These are phyloP conservation scores for Trissolcus basalis DNA, from an alignment of 1,140 invertebrate species.

Conservation along the genomic window DNA sequence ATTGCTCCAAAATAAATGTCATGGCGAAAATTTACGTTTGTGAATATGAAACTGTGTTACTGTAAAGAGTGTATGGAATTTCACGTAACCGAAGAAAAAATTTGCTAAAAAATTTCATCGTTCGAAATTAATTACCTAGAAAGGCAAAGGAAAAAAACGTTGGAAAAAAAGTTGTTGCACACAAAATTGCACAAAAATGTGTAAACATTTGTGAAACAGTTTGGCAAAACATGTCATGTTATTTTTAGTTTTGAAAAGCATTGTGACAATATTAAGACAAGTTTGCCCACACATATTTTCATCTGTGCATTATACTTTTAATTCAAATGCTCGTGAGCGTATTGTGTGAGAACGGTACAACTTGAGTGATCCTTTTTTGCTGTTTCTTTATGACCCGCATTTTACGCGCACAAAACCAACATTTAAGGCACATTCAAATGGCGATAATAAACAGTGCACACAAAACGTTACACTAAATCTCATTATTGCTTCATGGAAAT, in stretches of 20 bases:
- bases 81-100: too few relatives aligned
- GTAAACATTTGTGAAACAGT: too few relatives aligned
- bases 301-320: conserved; percentile 5
- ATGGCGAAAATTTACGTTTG: too few relatives aligned
- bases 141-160: background rate
- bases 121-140: too few relatives aligned
- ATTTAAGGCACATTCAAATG: conserved; percentile 29
- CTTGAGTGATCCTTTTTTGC: conserved; percentile 40
- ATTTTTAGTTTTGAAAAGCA: background rate
- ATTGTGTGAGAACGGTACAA: conserved; percentile 31
- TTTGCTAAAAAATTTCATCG: background rate
- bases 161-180: too few relatives aligned
- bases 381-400: conserved; percentile 34
- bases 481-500: too few relatives aligned
- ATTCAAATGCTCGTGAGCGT: conserved; percentile 31
- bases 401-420: conserved; percentile 36
- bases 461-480: too few relatives aligned
- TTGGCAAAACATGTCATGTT: too few relatives aligned
- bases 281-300: conserved; percentile 19
- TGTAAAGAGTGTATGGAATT: too few relatives aligned
- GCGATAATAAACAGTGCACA: conserved; percentile 15
- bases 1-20: too few relatives aligned
- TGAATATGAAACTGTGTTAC: too few relatives aligned
- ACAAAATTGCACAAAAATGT: too few relatives aligned
- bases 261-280: conserved; percentile 22